Evolutionary conservation across 1,140 invertebrate genomes (phyloP).

Genomic region (Dolichoris vasculosae): DNA sequence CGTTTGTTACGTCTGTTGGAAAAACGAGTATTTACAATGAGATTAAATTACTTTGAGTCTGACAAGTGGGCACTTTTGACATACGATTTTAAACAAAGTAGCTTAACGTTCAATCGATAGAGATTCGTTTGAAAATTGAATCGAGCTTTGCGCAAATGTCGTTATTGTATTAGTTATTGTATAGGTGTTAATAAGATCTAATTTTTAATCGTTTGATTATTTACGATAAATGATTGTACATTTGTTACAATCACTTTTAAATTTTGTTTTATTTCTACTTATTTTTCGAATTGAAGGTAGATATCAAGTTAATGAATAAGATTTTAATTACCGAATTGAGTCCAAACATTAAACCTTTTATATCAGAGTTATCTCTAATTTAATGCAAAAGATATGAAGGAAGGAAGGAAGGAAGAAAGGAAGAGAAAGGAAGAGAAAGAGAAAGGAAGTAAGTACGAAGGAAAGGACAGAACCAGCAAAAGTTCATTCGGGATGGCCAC

Average conservation of each 20-base stretch:
- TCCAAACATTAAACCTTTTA: not conserved
- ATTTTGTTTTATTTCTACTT: not conserved
- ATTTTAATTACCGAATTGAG: not conserved
- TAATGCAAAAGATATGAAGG: not conserved
- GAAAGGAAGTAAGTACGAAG: not conserved
- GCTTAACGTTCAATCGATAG: not conserved
- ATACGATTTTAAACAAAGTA: not conserved
- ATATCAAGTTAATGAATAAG: not conserved
- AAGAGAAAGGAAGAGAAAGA: constrained; percentile 9
- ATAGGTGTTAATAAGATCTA: not conserved
- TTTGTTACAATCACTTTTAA: not conserved
- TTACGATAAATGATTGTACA: not conserved
- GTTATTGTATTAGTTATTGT: not conserved
- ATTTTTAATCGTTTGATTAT: not conserved
- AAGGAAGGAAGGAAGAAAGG: not conserved
- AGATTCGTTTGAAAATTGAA: not conserved
- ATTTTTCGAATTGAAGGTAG: not conserved
- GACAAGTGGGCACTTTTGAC: not conserved
- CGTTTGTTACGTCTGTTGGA: not conserved
- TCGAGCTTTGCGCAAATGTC: not conserved
- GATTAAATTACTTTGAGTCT: not conserved
- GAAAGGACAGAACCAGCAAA: not conserved
- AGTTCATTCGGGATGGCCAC: not conserved
- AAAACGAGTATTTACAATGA: not conserved
- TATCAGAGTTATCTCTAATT: not conserved